Evolutionary conservation across 2,113 vertebrate species (phyloP).

Genomic region (Pteruthius melanotis): DNA sequence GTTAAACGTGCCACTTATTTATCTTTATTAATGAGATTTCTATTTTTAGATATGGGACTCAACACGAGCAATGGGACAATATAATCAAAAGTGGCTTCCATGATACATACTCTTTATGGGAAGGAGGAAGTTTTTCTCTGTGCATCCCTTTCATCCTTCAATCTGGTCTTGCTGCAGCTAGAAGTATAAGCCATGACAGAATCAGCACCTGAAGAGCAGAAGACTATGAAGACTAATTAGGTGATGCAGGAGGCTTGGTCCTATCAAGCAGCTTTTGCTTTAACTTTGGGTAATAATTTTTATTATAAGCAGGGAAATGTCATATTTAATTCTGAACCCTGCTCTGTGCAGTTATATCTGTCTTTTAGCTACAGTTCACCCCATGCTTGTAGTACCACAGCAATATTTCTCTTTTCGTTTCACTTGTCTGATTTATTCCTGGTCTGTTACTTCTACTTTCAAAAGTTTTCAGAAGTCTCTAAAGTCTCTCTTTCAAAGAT

Average conservation of each 20-base stretch:
- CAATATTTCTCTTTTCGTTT: background rate
- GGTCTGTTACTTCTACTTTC: background rate
- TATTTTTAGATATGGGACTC: slow-evolving; percentile 36
- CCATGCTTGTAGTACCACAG: background rate
- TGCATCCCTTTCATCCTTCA: background rate
- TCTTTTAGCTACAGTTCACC: background rate
- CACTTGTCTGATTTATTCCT: background rate
- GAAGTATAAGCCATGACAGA: background rate
- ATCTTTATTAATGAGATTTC: slow-evolving; percentile 33
- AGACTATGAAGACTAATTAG: background rate
- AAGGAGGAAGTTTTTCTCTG: background rate
- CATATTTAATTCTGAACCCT: background rate
- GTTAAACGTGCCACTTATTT: slow-evolving; percentile 23
- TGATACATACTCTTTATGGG: background rate
- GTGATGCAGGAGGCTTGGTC: background rate
- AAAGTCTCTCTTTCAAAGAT: background rate
- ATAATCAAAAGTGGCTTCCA: background rate
- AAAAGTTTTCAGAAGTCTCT: too few species aligned
- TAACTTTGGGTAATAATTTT: background rate
- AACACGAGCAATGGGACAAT: background rate
- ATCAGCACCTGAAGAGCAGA: background rate
- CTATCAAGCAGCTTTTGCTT: background rate
- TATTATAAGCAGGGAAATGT: background rate
- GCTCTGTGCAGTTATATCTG: background rate
- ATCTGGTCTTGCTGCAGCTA: background rate